Base-by-base conservation (phyloP, 2,888 invertebrate genomes). In the Euzophera pinguis region DNA sequence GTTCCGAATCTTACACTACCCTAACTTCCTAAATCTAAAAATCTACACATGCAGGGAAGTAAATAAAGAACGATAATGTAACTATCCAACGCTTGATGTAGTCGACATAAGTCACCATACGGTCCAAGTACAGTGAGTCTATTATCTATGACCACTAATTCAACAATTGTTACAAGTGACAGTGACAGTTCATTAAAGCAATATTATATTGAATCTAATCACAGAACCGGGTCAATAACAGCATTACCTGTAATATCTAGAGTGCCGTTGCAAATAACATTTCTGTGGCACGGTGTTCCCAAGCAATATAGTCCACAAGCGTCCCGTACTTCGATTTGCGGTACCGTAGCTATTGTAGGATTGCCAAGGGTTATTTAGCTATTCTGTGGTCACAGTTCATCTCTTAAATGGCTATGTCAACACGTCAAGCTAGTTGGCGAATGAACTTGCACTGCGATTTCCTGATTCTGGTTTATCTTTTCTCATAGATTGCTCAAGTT, bases 251-350 rank as follows among this genome's bases (percentile, higher is more conserved):
- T 42, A 42, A 42, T 42, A 29, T 29, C 27, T 43, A 12, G 27
- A 29, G 43, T 43, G 43, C 43, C 43, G 43, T 29, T 43, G 43
- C 12, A n/a, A 43, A 43, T 43, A 43, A 43, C 43, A 43, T 41
- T 43, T 43, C 43, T 43, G 43, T 12, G 43, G 41, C 17, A 29
- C 29, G 3, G 43, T 13, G 14, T 38, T 14, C 17, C 7, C 29
- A 29, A 29, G 29, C 13, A 43, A 43, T 43, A 29, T 12, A 43
- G 43, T 43, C 27, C 13, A 9, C 29, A 13, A 43, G 13, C 29
- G 8, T 43, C 43, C 43, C 29, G 29, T 29, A 43, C 43, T 29
- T 43, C 43, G 43, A 27, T 43, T 43, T 43, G 43, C 29, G 43
- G 27, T 29, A 43, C 29, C 43, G 43, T 27, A 43, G 17, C 29